These are phyloP conservation scores for Eupithecia tripunctaria DNA, from an alignment of 2,888 invertebrate genomes.

Conservation along the genomic window DNA sequence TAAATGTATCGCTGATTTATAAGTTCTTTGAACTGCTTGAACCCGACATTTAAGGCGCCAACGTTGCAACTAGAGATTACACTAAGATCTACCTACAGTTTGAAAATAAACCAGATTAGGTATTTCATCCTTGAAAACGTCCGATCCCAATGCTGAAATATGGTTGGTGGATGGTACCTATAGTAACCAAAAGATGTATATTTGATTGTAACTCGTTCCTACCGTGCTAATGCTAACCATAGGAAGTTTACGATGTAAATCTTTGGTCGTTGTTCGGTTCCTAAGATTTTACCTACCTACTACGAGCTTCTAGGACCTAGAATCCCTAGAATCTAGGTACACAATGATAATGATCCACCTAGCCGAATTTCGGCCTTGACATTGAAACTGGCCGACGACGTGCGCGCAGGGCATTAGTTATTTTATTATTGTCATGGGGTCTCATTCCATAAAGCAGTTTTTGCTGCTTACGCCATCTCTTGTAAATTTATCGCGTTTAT, in stretches of 20 bases:
- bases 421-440: no score
- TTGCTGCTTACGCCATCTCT: no score
- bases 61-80: slow-evolving; percentile 17
- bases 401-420: no score
- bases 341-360: no score
- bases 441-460: no score
- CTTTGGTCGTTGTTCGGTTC: background rate
- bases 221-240: background rate
- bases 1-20: slow-evolving; percentile 29
- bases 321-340: no score
- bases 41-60: slow-evolving; percentile 21
- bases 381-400: no score
- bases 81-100: background rate
- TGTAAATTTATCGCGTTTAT: no score
- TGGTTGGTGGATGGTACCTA: no score
- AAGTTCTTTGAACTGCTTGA: slow-evolving; percentile 34
- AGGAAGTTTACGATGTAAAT: background rate
- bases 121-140: background rate
- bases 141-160: background rate
- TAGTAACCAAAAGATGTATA: no score
- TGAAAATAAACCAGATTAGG: background rate
- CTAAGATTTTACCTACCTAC: background rate
- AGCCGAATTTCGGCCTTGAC: no score
- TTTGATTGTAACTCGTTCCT: background rate
- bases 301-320: no score